Evolutionary conservation across 2,888 invertebrate genomes (phyloP), one percentile per base, ranked within the genome.

Genomic region (Rotaria magnacalcarata): DNA sequence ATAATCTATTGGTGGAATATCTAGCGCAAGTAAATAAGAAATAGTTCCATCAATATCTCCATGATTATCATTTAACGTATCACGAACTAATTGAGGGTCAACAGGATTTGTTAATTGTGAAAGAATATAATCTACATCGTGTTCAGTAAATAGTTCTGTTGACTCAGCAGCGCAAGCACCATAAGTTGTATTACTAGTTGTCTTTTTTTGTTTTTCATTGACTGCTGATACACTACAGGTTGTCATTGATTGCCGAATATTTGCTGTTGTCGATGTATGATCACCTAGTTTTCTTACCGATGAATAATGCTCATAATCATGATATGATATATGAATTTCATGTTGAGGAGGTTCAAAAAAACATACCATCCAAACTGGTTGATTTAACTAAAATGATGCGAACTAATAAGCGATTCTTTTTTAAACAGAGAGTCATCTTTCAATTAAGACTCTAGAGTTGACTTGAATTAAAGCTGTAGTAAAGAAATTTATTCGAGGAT

Each of bases 311-410:
- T 92, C 92, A 6, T 91, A 91, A 88, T 92, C 91, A 88, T 92
- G 92, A 87, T 92, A 92, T 21, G 92, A 90, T 74, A 92, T 90
- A 88, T 92, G 92, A n/a, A 92, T 89, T 88, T 92, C 91, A 67
- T 88, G 88, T 34, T 88, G 88, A 41, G 88, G 88, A 11, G 87
- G 85, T 8, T 87, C 87, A 52, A 21, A 56, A 24, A 34, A 58
- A 88, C 89, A 88, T 88, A 90, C 90, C 88, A 89, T 87, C 88
- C 91, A 89, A 85, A 90, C 89, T 54, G 91, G 90, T 19, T 90
- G 89, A 87, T 90, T 90, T 47, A 91, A 89, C 60, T 84, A 50
- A 27, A 84, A 47, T 52, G 14, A 52, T 50, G 4, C 50, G 50
- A 50, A 3, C 4, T 8, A 50, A 50, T 50, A 34, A 34, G 34